A percentile compares a stretch with the other conserved stretches of the same genome.
phyloP scores from a whole-genome alignment of 2,113 vertebrate species.

The Notechis scutatus region DNA sequence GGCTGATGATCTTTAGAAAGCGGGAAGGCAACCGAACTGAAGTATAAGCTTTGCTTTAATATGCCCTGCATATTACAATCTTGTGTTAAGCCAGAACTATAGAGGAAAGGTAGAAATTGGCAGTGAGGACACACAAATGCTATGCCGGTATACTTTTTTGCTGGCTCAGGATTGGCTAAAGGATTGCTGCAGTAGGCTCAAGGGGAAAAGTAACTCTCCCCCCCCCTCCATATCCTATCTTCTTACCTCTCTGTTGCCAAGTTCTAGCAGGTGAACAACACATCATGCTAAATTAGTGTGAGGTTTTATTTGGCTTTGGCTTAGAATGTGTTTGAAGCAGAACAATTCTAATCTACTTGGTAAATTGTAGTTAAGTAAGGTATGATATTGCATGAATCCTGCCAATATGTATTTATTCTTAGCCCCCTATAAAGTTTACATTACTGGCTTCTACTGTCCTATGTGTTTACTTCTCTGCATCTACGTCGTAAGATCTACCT shows the following conservation, averaged over 20 bases:
- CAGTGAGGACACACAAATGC: neutral
- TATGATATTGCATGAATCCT: neutral
- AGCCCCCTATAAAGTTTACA: neutral
- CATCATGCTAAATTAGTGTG: neutral
- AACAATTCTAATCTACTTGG: neutral
- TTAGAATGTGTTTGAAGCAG: neutral
- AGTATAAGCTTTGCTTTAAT: neutral
- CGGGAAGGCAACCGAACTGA: neutral
- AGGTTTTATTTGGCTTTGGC: neutral
- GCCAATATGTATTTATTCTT: neutral
- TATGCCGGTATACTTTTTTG: neutral
- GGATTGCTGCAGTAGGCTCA: neutral
- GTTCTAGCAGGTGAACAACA: neutral
- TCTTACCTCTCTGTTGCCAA: neutral
- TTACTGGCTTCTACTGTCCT: neutral
- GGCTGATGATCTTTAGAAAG: neutral
- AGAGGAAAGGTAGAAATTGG: neutral
- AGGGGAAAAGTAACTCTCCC: neutral
- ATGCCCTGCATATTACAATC: neutral
- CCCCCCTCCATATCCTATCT: neutral
- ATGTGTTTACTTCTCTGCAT: neutral
- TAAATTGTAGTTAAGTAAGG: neutral
- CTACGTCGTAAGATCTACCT: neutral
- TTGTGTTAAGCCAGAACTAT: neutral
- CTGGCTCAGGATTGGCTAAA: neutral